Conservation (phyloP, 2,888 invertebrate genomes). For the Prosopocoilus inquinatus region DNA sequence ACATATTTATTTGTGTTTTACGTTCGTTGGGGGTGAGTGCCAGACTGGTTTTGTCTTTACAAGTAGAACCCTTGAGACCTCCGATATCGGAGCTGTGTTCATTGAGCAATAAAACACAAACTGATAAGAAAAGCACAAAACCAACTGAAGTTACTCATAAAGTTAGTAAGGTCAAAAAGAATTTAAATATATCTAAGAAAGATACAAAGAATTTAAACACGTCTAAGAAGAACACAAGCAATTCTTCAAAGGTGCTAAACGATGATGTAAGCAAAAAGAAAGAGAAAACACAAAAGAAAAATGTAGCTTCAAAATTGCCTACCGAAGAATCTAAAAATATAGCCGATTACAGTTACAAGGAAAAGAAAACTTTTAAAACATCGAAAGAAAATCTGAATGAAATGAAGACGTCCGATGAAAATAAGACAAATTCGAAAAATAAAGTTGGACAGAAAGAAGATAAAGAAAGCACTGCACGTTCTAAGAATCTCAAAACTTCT, state of each 20-base stretch:
- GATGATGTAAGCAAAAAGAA: not conserved
- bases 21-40: conserved; percentile 80
- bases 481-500: no score
- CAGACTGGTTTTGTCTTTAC: conserved; percentile 77
- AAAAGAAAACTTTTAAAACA: not conserved
- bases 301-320: not conserved
- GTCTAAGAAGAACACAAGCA: not conserved
- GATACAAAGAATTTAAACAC: conserved; percentile 3
- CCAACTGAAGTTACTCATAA: not conserved
- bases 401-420: not conserved
- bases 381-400: not conserved
- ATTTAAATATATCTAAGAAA: not conserved
- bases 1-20: conserved; percentile 73
- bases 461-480: not conserved
- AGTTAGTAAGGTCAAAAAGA: conserved; percentile 23
- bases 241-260: not conserved
- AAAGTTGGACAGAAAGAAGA: not conserved
- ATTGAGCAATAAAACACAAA: conserved; percentile 45
- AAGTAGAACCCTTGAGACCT: conserved; percentile 72
- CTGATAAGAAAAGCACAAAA: not conserved
- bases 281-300: conserved; percentile 1
- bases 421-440: not conserved
- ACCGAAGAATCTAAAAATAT: conserved; percentile 1
- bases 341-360: not conserved
- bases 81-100: conserved; percentile 62